Percentiles rank a stretch among this genome's conserved stretches.
These are phyloP conservation scores for Falco biarmicus DNA, from an alignment of 2,797 vertebrate species.

Conservation along the genomic window DNA sequence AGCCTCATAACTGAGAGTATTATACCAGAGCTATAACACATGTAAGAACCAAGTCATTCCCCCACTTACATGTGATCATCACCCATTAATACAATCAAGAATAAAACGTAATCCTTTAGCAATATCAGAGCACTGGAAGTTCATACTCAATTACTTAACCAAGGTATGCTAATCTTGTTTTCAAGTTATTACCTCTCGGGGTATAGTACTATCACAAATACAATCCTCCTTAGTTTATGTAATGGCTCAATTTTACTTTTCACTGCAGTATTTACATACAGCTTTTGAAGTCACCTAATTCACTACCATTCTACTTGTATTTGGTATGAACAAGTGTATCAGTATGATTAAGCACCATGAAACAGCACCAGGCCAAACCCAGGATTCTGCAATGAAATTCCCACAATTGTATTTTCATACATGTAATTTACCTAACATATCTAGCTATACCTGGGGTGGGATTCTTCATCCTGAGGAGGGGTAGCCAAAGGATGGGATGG, in stretches of 20 bases:
- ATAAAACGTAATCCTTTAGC: neutral
- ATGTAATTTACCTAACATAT: neutral
- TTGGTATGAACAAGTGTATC: neutral
- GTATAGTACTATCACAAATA: neutral
- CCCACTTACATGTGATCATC: neutral
- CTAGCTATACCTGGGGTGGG: neutral
- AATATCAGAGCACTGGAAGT: neutral
- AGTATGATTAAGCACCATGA: neutral
- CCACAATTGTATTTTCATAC: neutral
- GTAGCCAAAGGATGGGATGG: too few species aligned
- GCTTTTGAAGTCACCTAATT: neutral
- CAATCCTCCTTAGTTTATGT: rapidly evolving
- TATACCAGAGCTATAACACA: neutral
- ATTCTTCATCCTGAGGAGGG: neutral
- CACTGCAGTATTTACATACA: neutral
- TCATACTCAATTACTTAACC: neutral
- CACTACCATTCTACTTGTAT: neutral
- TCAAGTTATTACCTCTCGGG: neutral
- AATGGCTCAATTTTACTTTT: neutral
- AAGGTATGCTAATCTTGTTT: neutral
- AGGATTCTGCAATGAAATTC: neutral
- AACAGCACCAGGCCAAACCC: neutral
- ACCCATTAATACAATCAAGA: neutral
- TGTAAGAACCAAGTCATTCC: neutral
- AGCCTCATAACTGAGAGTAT: rapidly evolving